Percentiles rank a stretch among this genome's conserved stretches.
Evolutionary conservation across 2,888 invertebrate genomes (phyloP).

Genomic region (Drosophila engyochracea): DNA sequence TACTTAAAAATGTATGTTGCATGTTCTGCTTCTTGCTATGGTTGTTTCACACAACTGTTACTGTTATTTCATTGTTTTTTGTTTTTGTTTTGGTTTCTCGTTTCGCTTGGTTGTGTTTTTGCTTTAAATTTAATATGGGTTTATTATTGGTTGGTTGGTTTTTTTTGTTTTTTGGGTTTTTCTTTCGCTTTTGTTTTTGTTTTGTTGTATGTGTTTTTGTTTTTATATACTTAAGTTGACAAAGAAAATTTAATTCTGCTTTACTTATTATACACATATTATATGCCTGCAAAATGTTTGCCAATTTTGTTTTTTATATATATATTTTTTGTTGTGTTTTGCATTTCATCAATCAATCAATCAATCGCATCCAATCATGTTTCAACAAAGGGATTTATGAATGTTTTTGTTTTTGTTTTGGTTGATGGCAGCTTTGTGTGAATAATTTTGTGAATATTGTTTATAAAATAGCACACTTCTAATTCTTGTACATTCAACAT

Average conservation of each 20-base stretch:
- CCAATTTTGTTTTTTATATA: constrained; percentile 34
- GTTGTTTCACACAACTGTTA: constrained; percentile 67
- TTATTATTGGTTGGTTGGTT: constrained; percentile 34
- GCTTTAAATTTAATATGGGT: constrained; percentile 59
- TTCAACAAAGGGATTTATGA: constrained; percentile 29
- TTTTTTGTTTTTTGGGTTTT: constrained; percentile 6
- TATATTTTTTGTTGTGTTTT: constrained; percentile 26
- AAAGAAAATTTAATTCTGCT: constrained; percentile 61
- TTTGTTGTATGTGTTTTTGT: constrained; percentile 1
- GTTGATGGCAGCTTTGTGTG: constrained; percentile 53
- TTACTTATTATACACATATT: constrained; percentile 31
- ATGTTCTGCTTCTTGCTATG: constrained; percentile 59
- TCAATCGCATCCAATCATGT: constrained; percentile 36
- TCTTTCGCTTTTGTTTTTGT: not conserved
- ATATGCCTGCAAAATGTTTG: constrained; percentile 39
- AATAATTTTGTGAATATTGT: constrained; percentile 43
- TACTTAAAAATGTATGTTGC: constrained; percentile 72
- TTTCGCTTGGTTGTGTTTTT: constrained; percentile 29
- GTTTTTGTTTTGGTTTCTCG: constrained; percentile 28
- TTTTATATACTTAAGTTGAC: constrained; percentile 42
- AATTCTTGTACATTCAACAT: constrained; percentile 52
- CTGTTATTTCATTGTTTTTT: constrained; percentile 25
- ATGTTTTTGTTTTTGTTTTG: constrained; percentile 16
- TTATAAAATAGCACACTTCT: constrained; percentile 61
- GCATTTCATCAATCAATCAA: constrained; percentile 24